phyloP scores from a whole-genome alignment of 2,888 invertebrate genomes.

The Lamproptera curius region DNA sequence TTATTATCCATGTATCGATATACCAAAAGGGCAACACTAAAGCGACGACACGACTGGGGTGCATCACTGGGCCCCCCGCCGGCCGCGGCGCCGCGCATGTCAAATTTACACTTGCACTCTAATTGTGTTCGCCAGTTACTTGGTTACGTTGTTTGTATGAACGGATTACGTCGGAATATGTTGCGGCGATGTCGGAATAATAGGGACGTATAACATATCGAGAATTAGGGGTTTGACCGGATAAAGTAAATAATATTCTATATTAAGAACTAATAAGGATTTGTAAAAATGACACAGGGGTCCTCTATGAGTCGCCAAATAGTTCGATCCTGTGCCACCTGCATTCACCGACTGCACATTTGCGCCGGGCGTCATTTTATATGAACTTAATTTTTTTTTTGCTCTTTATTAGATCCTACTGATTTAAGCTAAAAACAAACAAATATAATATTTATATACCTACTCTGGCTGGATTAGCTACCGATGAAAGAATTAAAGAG shows the following conservation, averaged over 20 bases:
- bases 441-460: no score
- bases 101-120: conserved; percentile 62
- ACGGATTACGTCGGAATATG: conserved; percentile 12
- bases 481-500: no score
- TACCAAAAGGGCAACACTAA: conserved; percentile 30
- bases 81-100: conserved; percentile 38
- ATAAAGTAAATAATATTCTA: neutral
- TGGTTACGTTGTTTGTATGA: conserved; percentile 58
- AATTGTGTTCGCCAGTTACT: conserved; percentile 66
- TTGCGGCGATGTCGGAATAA: neutral
- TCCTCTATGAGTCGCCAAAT: neutral
- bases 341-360: neutral
- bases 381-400: no score
- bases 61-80: conserved; percentile 50
- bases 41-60: conserved; percentile 46
- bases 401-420: no score
- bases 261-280: neutral
- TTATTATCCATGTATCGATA: conserved; percentile 20
- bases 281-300: neutral
- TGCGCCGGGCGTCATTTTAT: neutral
- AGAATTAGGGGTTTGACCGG: no score
- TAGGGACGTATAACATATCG: no score
- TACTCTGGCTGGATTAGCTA: no score
- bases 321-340: no score
- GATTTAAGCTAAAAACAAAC: no score